Evolutionary conservation across 2,113 vertebrate species (phyloP), one percentile per base, ranked within the genome.

Genomic region (Eleginops maclovinus): DNA sequence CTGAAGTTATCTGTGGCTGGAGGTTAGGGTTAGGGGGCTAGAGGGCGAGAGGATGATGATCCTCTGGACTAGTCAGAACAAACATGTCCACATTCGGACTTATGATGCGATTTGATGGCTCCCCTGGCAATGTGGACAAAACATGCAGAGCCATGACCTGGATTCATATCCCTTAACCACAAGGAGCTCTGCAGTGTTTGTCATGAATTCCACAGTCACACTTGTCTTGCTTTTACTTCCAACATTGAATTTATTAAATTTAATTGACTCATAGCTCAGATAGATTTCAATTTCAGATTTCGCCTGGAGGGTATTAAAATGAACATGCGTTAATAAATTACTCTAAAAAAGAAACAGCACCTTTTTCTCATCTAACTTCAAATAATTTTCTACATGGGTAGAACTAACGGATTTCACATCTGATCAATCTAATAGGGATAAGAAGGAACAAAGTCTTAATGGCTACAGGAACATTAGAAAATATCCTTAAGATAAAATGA

Each of bases 91-190:
- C 81, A 84, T 72, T 54, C 0, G 71, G 74, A 59, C 54, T 56
- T 59, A 86, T 85, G 84, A 92, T 90, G 67, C 61, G 51, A 81
- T 81, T 85, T 81, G 86, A 93, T 69, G 85, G 51, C 65, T 91
- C 88, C 81, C 28, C 49, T 14, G 81, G 89, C 73, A 63, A 65
- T 82, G 84, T 67, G 72, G 79, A 65, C 31, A 31, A 50, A 83
- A 81, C 88, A 84, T 64, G 82, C 69, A 75, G 76, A 85, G 82
- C 87, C 86, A 81, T 78, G 83, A 86, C 86, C 88, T 73, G 58
- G 53, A 75, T 72, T 53, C 8, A 1, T 73, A 51, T 58, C 86
- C 84, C 67, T 64, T 15, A 56, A 83, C 53, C 1, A 81, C 44
- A 9, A 75, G 31, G 22, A 50, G 54, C 72, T 60, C 63, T 31